Evolutionary conservation across 2,888 invertebrate species (phyloP).

Genomic region (Calephelis perditalis): DNA sequence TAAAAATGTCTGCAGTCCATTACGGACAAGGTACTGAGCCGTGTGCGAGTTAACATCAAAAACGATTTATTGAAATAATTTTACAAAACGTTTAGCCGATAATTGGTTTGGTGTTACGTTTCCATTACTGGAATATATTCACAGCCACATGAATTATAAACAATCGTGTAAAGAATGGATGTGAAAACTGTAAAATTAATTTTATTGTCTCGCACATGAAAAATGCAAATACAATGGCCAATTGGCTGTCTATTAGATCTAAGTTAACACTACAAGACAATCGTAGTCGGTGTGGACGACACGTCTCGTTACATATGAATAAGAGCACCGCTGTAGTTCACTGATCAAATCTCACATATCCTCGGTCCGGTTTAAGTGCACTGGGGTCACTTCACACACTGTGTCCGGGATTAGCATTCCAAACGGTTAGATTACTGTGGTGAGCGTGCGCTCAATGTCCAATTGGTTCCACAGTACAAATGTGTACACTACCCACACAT

Average conservation of each 20-base stretch:
- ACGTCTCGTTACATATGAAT: slow-evolving; percentile 13
- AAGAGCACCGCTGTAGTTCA: slow-evolving; percentile 32
- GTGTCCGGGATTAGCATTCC: slow-evolving; percentile 64
- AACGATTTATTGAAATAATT: slow-evolving; percentile 40
- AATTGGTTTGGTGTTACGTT: slow-evolving; percentile 58
- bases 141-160: slow-evolving; percentile 62
- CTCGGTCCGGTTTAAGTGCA: slow-evolving; percentile 38
- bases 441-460: slow-evolving; percentile 67
- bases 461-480: slow-evolving; percentile 57
- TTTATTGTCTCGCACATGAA: slow-evolving; percentile 74
- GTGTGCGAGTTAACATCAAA: slow-evolving; percentile 56
- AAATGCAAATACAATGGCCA: slow-evolving; percentile 46
- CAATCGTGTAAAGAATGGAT: slow-evolving; percentile 31
- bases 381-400: slow-evolving; percentile 57
- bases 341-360: slow-evolving; percentile 17
- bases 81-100: slow-evolving; percentile 40
- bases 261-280: slow-evolving; percentile 34
- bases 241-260: slow-evolving; percentile 31
- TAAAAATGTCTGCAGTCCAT: slow-evolving; percentile 56
- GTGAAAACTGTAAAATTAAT: slow-evolving; percentile 31
- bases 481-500: slow-evolving; percentile 42
- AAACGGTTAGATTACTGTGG: slow-evolving; percentile 69
- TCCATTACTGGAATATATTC: slow-evolving; percentile 56
- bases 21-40: slow-evolving; percentile 63
- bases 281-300: slow-evolving; percentile 22